Conservation (phyloP, 2,113 vertebrate genomes). For the Agapornis roseicollis region DNA sequence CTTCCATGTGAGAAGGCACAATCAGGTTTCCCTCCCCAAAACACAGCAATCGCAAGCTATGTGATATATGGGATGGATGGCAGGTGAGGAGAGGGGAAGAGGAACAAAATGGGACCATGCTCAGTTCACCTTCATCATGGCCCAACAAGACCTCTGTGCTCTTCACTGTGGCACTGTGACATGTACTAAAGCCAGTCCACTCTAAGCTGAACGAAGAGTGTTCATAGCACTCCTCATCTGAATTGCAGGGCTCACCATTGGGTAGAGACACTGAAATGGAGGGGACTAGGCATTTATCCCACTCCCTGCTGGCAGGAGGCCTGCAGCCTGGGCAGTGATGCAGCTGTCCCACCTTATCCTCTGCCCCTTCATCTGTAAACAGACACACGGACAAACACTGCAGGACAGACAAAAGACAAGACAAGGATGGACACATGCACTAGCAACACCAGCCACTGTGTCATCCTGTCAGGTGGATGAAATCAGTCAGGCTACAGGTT, state of each 20-base stretch:
- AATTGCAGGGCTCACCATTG: constrained; percentile 90
- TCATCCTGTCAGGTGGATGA: constrained; percentile 36
- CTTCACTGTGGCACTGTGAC: constrained; percentile 82
- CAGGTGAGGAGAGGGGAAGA: constrained; percentile 31
- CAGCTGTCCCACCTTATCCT: constrained; percentile 90
- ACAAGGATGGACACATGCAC: constrained; percentile 24
- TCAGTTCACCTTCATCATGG: constrained; percentile 92
- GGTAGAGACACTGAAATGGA: constrained; percentile 95
- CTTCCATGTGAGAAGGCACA: constrained; percentile 54
- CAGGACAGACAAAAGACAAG: constrained; percentile 74
- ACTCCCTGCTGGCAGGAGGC: constrained; percentile 73
- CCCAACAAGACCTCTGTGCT: constrained; percentile 82
- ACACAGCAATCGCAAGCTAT: not conserved
- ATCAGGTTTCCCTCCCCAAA: not conserved
- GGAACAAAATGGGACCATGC: constrained; percentile 84
- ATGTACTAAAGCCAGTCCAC: constrained; percentile 85
- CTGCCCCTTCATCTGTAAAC: constrained; percentile 93
- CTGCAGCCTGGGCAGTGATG: constrained; percentile 82
- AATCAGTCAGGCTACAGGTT: constrained; percentile 49
- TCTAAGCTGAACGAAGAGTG: constrained; percentile 94
- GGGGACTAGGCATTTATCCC: constrained; percentile 86
- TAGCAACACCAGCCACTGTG: not conserved
- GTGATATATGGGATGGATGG: not conserved
- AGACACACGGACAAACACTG: constrained; percentile 95
- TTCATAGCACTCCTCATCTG: constrained; percentile 92